Conservation (phyloP, 2,888 invertebrate species). For the Eilema sororculum region DNA sequence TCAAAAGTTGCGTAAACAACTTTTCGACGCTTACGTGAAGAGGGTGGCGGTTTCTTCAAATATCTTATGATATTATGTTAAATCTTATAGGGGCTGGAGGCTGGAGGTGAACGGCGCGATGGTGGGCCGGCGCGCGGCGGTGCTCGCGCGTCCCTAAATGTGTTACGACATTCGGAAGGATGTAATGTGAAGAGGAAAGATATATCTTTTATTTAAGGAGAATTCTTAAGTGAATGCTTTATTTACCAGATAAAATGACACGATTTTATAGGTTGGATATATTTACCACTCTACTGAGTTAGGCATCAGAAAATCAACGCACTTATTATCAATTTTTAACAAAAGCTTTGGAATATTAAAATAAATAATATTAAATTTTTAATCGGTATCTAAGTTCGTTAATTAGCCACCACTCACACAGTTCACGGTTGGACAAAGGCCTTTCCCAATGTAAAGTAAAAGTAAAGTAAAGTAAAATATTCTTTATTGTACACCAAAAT, state of each 20-base stretch:
- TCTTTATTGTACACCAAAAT: no score
- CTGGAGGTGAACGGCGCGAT: conserved; percentile 54
- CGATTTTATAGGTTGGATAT: not conserved
- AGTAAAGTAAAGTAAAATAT: no score
- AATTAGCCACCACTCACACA: no score
- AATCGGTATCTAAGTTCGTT: no score
- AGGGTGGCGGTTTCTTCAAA: conserved; percentile 58
- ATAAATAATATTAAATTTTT: no score
- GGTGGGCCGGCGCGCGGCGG: conserved; percentile 29
- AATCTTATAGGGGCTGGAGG: conserved; percentile 53
- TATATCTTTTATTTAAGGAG: conserved; percentile 53
- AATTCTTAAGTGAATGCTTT: conserved; percentile 34
- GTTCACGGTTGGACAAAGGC: no score
- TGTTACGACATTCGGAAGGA: conserved; percentile 56
- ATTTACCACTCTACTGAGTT: not conserved
- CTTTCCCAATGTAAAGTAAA: no score
- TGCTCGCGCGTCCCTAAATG: conserved; percentile 51
- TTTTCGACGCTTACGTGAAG: conserved; percentile 74
- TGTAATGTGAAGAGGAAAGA: conserved; percentile 43
- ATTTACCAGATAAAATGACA: conserved; percentile 17
- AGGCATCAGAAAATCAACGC: not conserved
- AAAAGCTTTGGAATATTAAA: no score
- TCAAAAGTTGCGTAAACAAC: conserved; percentile 84
- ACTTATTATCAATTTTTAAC: no score
- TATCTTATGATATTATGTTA: conserved; percentile 70